Conservation (phyloP, 2,888 invertebrate species). For the Drosophila anomalipes region DNA sequence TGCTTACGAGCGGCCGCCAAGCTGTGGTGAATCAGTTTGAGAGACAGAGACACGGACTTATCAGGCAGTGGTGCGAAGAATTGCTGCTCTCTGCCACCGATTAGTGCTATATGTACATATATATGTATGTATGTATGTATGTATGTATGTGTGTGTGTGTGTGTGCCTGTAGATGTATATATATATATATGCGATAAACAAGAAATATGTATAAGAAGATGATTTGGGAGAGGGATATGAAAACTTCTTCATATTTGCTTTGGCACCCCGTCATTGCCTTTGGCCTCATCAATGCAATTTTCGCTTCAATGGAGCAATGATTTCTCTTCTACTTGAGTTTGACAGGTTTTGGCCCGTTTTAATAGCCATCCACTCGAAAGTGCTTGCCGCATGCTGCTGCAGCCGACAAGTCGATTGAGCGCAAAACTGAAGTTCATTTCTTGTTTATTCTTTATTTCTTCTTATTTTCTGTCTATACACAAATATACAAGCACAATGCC, state of each 20-base stretch:
- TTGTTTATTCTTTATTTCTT: slow-evolving; percentile 21
- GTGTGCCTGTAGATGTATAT: background rate
- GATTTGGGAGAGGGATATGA: background rate
- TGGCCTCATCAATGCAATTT: slow-evolving; percentile 57
- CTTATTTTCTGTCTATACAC: slow-evolving; percentile 13
- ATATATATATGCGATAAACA: slow-evolving; percentile 15
- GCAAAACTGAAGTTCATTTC: slow-evolving; percentile 52
- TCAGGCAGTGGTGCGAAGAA: slow-evolving; percentile 42
- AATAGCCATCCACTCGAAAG: slow-evolving; percentile 64
- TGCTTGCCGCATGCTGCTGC: slow-evolving; percentile 52
- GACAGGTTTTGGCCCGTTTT: slow-evolving; percentile 73
- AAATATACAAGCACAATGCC: slow-evolving; percentile 2
- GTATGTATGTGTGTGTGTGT: background rate
- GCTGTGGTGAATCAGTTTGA: slow-evolving; percentile 6
- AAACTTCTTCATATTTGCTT: slow-evolving; percentile 17
- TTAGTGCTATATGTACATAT: background rate
- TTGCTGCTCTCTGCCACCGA: slow-evolving; percentile 30
- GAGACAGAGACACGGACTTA: slow-evolving; percentile 43
- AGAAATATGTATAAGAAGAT: slow-evolving; percentile 21
- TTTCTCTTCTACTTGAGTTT: slow-evolving; percentile 65
- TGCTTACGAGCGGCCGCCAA: slow-evolving; percentile 9
- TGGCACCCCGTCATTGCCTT: slow-evolving; percentile 17
- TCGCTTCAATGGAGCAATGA: slow-evolving; percentile 64
- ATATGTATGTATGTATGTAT: background rate
- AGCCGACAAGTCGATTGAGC: slow-evolving; percentile 66